Conservation (phyloP, 2,797 vertebrate genomes). For the Myiotriccus ornatus region DNA sequence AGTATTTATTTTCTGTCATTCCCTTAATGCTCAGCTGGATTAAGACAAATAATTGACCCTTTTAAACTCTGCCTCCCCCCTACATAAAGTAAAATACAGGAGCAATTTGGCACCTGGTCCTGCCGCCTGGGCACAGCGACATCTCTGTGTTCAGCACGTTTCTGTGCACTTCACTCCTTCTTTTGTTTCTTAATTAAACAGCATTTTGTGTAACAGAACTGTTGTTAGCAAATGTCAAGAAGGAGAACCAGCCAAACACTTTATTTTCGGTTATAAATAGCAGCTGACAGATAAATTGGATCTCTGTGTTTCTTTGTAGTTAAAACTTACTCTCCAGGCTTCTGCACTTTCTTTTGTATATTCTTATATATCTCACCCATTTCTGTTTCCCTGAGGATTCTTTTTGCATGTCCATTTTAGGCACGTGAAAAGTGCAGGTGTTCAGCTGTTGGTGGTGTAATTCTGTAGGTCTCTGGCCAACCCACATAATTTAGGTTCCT, state of each 20-base stretch:
- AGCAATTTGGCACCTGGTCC: background rate
- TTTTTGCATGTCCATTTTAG: background rate
- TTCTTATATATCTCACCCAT: background rate
- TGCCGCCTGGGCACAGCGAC: background rate
- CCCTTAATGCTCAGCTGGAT: background rate
- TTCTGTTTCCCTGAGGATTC: background rate
- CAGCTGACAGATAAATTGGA: background rate
- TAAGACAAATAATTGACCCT: background rate
- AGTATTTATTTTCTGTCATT: background rate
- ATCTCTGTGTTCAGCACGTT: background rate
- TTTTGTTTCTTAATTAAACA: background rate
- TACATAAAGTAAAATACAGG: background rate
- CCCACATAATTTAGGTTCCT: background rate
- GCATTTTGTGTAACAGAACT: background rate
- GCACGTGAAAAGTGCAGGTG: background rate
- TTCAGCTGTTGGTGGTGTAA: background rate
- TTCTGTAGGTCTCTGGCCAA: background rate
- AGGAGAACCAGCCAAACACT: background rate
- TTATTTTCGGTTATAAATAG: background rate
- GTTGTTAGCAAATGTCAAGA: background rate
- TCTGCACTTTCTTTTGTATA: background rate
- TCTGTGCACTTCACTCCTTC: background rate
- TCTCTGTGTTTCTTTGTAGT: background rate
- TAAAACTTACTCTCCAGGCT: background rate
- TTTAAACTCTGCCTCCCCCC: background rate